phyloP scores from a whole-genome alignment of 2,888 invertebrate species.

The Blomia tropicalis region DNA sequence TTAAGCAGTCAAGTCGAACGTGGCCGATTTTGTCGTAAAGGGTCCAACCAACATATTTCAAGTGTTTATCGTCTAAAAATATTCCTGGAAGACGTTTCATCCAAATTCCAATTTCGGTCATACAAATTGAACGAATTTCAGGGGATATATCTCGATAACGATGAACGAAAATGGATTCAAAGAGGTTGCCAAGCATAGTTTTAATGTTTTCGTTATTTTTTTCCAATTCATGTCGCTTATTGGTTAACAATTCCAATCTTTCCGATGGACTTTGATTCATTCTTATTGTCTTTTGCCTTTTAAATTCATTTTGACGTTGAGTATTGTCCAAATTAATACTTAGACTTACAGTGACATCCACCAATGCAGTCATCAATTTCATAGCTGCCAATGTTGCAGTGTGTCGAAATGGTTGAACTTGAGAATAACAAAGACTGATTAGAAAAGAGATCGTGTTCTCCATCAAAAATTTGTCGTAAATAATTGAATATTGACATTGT shows the following conservation, averaged over 20 bases:
- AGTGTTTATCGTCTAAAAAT: constrained; percentile 95
- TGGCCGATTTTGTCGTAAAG: constrained; percentile 66
- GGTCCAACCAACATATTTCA: constrained; percentile 99
- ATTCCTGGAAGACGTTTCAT: constrained; percentile 98
- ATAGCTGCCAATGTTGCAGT: constrained; percentile 89
- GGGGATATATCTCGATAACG: constrained; percentile 86
- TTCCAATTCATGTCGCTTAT: constrained; percentile 82
- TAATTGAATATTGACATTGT: constrained; percentile 95
- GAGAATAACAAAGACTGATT: constrained; percentile 91
- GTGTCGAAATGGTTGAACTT: constrained; percentile 76
- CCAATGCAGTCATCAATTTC: constrained; percentile 97
- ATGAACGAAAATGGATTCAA: constrained; percentile 97
- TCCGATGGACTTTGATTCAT: constrained; percentile 80
- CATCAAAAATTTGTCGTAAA: constrained; percentile 97
- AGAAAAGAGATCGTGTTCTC: constrained; percentile 93
- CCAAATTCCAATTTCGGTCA: constrained; percentile 98
- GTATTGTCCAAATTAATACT: constrained; percentile 93
- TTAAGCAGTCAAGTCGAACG: constrained; percentile 48
- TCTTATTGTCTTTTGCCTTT: constrained; percentile 57
- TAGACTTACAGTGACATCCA: constrained; percentile 87
- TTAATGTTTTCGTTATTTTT: constrained; percentile 99
- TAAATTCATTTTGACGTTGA: constrained; percentile 89
- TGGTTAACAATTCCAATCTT: constrained; percentile 74
- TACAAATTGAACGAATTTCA: constrained; percentile 91
- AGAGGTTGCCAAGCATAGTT: constrained; percentile 98